phyloP scores from a whole-genome alignment of 1,140 invertebrate species.

The Drosophila nebulosa region DNA sequence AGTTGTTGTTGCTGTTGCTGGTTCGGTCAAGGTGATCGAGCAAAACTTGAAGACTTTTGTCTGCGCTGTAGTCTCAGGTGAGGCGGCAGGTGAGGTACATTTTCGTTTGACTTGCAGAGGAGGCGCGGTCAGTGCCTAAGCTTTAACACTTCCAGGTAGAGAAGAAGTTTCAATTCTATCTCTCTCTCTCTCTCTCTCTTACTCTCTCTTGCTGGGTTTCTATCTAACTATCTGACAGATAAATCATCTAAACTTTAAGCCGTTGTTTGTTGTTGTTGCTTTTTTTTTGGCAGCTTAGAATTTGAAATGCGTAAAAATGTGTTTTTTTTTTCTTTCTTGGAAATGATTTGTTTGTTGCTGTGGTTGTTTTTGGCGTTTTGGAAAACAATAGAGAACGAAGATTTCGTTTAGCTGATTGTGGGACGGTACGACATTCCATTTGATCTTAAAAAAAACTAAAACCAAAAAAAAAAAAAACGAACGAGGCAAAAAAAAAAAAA shows the following conservation, averaged over 20 bases:
- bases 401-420: slow-evolving; percentile 16
- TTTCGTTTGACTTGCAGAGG: not conserved
- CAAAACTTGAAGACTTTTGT: slow-evolving; percentile 17
- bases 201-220: slow-evolving; percentile 9
- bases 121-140: slow-evolving; percentile 4
- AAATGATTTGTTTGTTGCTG: slow-evolving; percentile 16
- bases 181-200: slow-evolving; percentile 11
- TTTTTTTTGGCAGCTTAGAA: slow-evolving; percentile 58
- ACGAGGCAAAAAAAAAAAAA: slow-evolving; percentile 5
- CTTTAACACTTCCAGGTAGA: slow-evolving; percentile 71
- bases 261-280: slow-evolving; percentile 22
- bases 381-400: slow-evolving; percentile 37
- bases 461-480: not conserved
- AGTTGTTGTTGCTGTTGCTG: slow-evolving; percentile 19
- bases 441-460: slow-evolving; percentile 1
- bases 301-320: slow-evolving; percentile 59
- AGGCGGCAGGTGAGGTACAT: slow-evolving; percentile 41
- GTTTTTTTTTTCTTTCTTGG: slow-evolving; percentile 22
- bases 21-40: slow-evolving; percentile 67
- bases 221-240: slow-evolving; percentile 30
- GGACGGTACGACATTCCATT: slow-evolving; percentile 9
- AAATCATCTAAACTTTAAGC: slow-evolving; percentile 64
- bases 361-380: slow-evolving; percentile 31
- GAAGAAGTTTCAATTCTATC: slow-evolving; percentile 51
- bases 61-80: slow-evolving; percentile 15